phyloP scores from a whole-genome alignment of 2,113 vertebrate species.

The Garra rufa region DNA sequence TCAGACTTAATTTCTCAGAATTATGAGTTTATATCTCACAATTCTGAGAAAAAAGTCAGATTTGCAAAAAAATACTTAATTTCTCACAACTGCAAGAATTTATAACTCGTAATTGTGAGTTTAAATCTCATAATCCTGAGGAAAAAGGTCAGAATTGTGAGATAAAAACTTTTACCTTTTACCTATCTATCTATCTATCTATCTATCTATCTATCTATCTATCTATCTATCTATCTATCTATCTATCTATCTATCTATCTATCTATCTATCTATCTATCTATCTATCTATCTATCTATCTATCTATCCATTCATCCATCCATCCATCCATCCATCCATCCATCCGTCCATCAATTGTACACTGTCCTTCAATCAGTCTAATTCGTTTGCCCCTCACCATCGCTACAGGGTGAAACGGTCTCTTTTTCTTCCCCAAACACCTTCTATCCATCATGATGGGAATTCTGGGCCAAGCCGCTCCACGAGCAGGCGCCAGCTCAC shows the following conservation, averaged over 20 bases:
- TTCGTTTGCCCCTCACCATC: constrained; percentile 58
- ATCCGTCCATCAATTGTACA: constrained; percentile 2
- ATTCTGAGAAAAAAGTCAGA: too few relatives aligned
- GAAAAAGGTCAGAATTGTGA: too few relatives aligned
- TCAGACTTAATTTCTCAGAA: too few relatives aligned
- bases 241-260: neutral
- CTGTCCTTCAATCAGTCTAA: constrained; percentile 69
- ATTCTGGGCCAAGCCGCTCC: constrained; percentile 50
- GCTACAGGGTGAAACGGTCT: constrained; percentile 36
- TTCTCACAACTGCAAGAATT: too few relatives aligned
- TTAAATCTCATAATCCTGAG: too few relatives aligned
- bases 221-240: neutral
- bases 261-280: neutral
- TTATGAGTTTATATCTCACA: too few relatives aligned
- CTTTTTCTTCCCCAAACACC: constrained; percentile 69
- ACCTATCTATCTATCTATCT: too few relatives aligned
- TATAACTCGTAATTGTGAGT: too few relatives aligned
- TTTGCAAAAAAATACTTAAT: too few relatives aligned
- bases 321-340: neutral
- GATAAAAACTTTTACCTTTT: too few relatives aligned
- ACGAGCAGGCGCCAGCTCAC: constrained; percentile 46
- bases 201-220: too few relatives aligned
- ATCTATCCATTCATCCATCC: neutral
- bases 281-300: too few relatives aligned
- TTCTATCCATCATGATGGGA: constrained; percentile 75